Base-by-base conservation (phyloP, 2,888 invertebrate species). In the Ligdia adustata region DNA sequence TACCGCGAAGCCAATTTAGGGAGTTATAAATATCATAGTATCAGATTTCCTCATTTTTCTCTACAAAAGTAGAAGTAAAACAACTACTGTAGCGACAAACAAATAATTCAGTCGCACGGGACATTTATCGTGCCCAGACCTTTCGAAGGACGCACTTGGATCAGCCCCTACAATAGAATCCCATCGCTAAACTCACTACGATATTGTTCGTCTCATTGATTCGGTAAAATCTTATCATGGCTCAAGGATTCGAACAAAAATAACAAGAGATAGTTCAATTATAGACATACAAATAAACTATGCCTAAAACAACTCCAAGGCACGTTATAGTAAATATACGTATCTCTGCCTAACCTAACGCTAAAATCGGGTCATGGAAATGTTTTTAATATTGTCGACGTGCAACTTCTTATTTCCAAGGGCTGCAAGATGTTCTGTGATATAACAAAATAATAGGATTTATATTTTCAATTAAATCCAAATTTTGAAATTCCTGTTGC, bases 151-250 rank as follows among this genome's bases (percentile, higher is more conserved):
- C 22, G 2, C 9, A 31, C 22, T 40, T 40, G 24, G 22, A 22
- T 22, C 46, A 22, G 27, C 9, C 49, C 18, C 39, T 16, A 37
- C 38, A 51, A 34, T 32, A 31, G 13, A 35, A 24, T 9, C 20
- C 12, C 18, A 16, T 16, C 20, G 14, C 5, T 33, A 29, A 32
- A 39, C 38, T 29, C 28, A 45, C 33, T 34, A 16, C 9, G 20
- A 32, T 40, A 41, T 28, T 31, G 40, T 47, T 41, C 27, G 27
- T 40, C 11, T 34, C 24, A 42, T 43, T 44, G 37, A 28, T 28
- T 24, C 16, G 41, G 32, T 32, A 39, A 32, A 46, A 40, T 47
- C 16, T 40, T 32, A 43, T 43, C 43, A 37, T 20, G 9, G 18
- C 26, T 20, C 26, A 24, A 35, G 29, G 29, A 16, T 14, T 24